phyloP scores from a whole-genome alignment of 2,888 invertebrate species.

The Mimumesa dahlbomi region DNA sequence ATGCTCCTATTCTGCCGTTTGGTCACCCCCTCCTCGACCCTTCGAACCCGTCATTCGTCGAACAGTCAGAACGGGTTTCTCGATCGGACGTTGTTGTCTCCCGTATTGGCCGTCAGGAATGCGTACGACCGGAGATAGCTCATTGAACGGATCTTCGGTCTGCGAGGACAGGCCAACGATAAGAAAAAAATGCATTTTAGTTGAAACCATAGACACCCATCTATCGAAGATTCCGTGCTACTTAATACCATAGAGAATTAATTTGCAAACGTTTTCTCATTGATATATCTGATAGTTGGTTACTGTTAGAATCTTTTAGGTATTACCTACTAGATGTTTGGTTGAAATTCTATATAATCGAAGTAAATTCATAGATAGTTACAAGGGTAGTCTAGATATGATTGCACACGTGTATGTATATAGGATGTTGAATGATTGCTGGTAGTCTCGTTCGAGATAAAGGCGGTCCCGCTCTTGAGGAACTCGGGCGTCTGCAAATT shows the following conservation, averaged over 20 bases:
- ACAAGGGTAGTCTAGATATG: too few relatives aligned
- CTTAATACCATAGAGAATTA: too few relatives aligned
- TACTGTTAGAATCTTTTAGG: too few relatives aligned
- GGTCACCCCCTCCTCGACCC: constrained; percentile 44
- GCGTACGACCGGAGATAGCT: constrained; percentile 54
- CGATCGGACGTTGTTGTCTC: constrained; percentile 45
- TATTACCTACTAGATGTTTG: too few relatives aligned
- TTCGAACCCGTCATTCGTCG: constrained; percentile 52
- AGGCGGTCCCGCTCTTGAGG: constrained; percentile 27
- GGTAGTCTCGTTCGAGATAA: constrained; percentile 13
- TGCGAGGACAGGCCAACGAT: constrained; percentile 19
- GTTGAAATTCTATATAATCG: too few relatives aligned
- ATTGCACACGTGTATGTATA: too few relatives aligned
- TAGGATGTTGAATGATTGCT: constrained; percentile 27
- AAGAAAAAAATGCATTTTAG: neutral
- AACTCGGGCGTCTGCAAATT: constrained; percentile 45
- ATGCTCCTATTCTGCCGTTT: constrained; percentile 71
- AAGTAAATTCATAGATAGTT: too few relatives aligned
- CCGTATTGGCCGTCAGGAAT: constrained; percentile 53
- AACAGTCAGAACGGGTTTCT: constrained; percentile 60
- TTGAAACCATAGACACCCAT: too few relatives aligned
- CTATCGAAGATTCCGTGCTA: too few relatives aligned
- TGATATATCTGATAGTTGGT: too few relatives aligned
- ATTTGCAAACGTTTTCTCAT: too few relatives aligned
- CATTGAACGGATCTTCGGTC: constrained; percentile 41